These are phyloP conservation scores for Schlechtendalia chinensis DNA, from an alignment of 1,140 invertebrate species.

Conservation along the genomic window DNA sequence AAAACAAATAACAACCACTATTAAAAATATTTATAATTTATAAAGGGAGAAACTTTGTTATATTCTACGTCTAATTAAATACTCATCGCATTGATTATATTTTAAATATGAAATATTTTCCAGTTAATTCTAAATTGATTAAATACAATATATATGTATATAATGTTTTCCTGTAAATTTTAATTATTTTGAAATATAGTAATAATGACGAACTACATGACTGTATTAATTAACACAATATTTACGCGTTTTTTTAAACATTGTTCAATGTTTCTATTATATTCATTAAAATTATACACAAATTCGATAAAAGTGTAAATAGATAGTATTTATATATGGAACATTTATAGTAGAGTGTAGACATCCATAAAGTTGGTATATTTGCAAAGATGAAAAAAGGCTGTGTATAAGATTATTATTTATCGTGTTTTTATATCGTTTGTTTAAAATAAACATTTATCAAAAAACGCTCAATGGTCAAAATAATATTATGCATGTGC, in stretches of 20 bases:
- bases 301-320: neutral
- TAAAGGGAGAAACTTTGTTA: neutral
- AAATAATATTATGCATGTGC: neutral
- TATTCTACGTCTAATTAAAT: neutral
- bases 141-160: too few species aligned
- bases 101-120: neutral
- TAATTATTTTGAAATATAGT: too few species aligned
- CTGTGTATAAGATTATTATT: neutral
- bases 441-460: slow-evolving; percentile 24
- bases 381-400: neutral
- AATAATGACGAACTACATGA: too few species aligned
- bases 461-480: neutral
- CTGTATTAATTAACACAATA: too few species aligned
- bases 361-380: slow-evolving; percentile 24
- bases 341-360: neutral
- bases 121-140: neutral
- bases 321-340: neutral
- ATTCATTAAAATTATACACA: too few species aligned
- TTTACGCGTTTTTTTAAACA: too few species aligned
- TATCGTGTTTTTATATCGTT: slow-evolving; percentile 1
- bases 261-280: too few species aligned
- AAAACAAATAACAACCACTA: neutral
- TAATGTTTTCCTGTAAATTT: neutral
- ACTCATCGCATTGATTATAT: neutral
- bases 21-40: neutral